Evolutionary conservation across 2,888 invertebrate genomes (phyloP).

Genomic region (Plebejus anna): DNA sequence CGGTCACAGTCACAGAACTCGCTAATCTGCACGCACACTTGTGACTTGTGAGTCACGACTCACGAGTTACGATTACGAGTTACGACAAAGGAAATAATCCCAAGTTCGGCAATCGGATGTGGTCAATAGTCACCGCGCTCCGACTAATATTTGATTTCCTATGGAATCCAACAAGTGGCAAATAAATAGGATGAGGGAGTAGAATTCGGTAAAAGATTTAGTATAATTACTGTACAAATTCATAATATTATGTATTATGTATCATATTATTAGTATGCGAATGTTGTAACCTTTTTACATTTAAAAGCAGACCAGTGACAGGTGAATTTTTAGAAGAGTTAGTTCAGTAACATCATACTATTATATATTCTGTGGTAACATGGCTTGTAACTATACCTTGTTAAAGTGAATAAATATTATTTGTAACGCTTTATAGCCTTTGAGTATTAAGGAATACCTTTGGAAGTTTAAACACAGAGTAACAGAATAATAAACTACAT

Average conservation of each 20-base stretch:
- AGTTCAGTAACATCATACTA: too few species aligned
- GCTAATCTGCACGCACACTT: background rate
- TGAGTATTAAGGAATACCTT: too few species aligned
- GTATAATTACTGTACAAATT: background rate
- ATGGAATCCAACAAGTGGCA: conserved; percentile 7
- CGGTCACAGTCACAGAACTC: background rate
- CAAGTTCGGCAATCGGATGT: conserved; percentile 8
- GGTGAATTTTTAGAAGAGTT: too few species aligned
- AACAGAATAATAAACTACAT: background rate
- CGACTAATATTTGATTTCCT: conserved; percentile 14
- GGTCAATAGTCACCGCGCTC: background rate
- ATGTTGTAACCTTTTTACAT: too few species aligned
- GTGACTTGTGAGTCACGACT: background rate
- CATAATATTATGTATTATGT: too few species aligned
- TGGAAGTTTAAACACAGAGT: background rate
- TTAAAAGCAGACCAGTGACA: too few species aligned
- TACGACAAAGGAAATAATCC: conserved; percentile 2
- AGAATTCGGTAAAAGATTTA: background rate
- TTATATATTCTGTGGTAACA: background rate
- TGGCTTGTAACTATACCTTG: too few species aligned
- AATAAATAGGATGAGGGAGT: background rate
- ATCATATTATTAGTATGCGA: too few species aligned
- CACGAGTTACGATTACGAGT: background rate
- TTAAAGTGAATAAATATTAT: too few species aligned
- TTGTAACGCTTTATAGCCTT: too few species aligned